phyloP scores from a whole-genome alignment of 2,888 invertebrate species.

The Sarcophaga subvicina region DNA sequence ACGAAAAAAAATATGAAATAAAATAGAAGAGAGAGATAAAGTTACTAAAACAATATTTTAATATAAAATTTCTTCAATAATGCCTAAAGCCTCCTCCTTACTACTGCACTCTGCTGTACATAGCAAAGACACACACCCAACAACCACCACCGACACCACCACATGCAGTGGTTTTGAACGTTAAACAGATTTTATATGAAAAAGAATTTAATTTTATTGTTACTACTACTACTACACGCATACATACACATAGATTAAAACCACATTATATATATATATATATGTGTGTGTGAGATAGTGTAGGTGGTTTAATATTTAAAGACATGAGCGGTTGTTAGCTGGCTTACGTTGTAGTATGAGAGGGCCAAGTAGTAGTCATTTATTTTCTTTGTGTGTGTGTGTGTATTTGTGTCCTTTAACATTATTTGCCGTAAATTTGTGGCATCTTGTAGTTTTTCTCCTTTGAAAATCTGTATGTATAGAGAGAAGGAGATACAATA shows the following conservation, averaged over 20 bases:
- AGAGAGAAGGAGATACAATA: background rate
- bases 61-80: too few relatives aligned
- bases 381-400: background rate
- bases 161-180: background rate
- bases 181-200: constrained; percentile 12
- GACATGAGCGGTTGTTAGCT: too few relatives aligned
- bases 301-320: too few relatives aligned
- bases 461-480: background rate
- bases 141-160: background rate
- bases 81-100: too few relatives aligned
- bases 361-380: background rate
- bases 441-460: constrained; percentile 44
- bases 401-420: constrained; percentile 10
- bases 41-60: background rate
- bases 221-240: too few relatives aligned
- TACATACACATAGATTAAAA: constrained; percentile 10
- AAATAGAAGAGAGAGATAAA: background rate
- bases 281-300: too few relatives aligned
- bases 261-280: background rate
- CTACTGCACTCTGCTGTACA: too few relatives aligned
- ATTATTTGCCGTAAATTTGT: constrained; percentile 52
- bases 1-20: background rate
- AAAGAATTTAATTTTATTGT: constrained; percentile 12
- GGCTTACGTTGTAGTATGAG: too few relatives aligned
- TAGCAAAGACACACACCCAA: background rate